Conservation (phyloP, 2,888 invertebrate genomes). For the Aporophyla nigra region DNA sequence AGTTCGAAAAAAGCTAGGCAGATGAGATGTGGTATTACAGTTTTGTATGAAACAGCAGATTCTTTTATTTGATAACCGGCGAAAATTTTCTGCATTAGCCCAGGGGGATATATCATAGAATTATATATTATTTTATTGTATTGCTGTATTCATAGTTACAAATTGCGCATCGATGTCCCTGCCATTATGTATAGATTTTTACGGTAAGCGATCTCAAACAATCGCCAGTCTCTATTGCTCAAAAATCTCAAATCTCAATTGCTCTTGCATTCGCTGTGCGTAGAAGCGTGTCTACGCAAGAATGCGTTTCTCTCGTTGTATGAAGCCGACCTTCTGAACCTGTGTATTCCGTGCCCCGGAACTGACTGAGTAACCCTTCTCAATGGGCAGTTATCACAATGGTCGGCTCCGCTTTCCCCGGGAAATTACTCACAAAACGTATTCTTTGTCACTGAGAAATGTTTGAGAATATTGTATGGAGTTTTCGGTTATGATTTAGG, state of each 20-base stretch:
- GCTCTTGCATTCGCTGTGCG: neutral
- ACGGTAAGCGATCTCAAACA: neutral
- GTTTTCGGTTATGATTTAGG: slow-evolving; percentile 47
- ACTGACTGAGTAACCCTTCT: slow-evolving; percentile 65
- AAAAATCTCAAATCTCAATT: too few relatives aligned
- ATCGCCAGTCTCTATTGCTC: too few relatives aligned
- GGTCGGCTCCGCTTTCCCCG: slow-evolving; percentile 34
- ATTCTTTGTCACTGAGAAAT: slow-evolving; percentile 64
- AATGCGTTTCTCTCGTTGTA: neutral
- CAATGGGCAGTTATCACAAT: slow-evolving; percentile 64
- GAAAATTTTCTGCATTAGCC: too few relatives aligned
- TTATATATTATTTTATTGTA: too few relatives aligned
- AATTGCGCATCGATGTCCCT: too few relatives aligned
- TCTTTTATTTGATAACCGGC: too few relatives aligned
- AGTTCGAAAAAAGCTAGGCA: too few relatives aligned
- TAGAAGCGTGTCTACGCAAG: neutral
- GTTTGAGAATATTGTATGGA: slow-evolving; percentile 62
- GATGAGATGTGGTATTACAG: too few relatives aligned
- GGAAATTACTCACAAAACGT: slow-evolving; percentile 58
- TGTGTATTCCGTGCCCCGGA: slow-evolving; percentile 33
- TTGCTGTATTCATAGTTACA: too few relatives aligned
- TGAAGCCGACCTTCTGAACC: slow-evolving; percentile 3
- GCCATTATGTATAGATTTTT: neutral
- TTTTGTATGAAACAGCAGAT: too few relatives aligned
- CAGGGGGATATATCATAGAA: too few relatives aligned